phyloP scores from a whole-genome alignment of 2,797 vertebrate genomes.

The Myripristis murdjan region DNA sequence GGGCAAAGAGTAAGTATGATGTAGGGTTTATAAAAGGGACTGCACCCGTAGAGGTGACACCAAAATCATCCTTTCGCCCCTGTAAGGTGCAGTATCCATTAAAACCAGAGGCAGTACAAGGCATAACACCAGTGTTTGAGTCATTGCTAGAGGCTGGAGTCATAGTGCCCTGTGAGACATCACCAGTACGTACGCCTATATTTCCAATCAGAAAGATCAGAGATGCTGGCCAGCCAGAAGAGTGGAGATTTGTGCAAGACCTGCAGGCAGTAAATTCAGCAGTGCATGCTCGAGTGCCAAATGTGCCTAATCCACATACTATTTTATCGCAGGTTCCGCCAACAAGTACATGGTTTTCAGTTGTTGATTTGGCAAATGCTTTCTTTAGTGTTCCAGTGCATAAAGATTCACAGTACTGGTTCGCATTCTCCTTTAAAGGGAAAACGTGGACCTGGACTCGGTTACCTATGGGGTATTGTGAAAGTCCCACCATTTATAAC shows the following conservation, averaged over 20 bases:
- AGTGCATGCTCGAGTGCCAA: neutral
- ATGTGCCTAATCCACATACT: slow-evolving; percentile 7
- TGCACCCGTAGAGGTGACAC: no score
- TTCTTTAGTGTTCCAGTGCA: neutral
- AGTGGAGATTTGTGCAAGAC: no score
- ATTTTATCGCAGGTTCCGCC: neutral
- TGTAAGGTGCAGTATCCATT: no score
- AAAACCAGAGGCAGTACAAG: neutral
- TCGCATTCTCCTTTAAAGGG: neutral
- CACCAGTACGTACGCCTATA: neutral
- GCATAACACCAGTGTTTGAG: no score
- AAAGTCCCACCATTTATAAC: no score
- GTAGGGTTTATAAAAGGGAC: no score
- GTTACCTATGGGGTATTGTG: no score
- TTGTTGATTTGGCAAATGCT: slow-evolving; percentile 5
- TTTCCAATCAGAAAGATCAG: neutral
- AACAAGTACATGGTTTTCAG: neutral
- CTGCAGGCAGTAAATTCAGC: no score
- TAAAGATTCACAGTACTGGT: neutral
- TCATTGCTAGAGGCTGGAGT: neutral
- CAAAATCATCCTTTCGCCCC: no score
- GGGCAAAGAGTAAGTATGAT: no score
- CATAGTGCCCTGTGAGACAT: neutral
- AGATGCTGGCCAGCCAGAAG: neutral
- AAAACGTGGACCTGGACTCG: neutral